phyloP scores from a whole-genome alignment of 2,113 vertebrate genomes.

The Taxidea taxus region DNA sequence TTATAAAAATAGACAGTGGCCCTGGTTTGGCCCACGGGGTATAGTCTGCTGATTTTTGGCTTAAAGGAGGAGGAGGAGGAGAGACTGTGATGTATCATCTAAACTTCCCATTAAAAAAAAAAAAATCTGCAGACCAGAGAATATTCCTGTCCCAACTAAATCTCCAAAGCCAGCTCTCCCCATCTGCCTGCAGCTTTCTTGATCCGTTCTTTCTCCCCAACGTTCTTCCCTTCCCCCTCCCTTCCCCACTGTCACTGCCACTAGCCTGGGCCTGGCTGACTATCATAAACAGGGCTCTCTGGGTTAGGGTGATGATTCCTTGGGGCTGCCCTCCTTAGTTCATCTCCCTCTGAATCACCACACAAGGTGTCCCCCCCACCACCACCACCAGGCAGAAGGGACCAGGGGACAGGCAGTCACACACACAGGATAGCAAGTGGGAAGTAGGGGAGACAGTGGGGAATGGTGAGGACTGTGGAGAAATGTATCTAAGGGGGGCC shows the following conservation, averaged over 20 bases:
- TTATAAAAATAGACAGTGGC: background rate
- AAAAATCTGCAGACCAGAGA: background rate
- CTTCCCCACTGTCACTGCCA: background rate
- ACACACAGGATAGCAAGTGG: fast-evolving
- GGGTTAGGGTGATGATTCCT: background rate
- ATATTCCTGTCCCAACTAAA: background rate
- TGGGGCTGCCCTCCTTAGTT: background rate
- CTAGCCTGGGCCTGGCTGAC: background rate
- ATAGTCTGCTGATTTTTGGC: background rate
- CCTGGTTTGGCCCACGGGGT: background rate
- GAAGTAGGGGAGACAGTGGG: background rate
- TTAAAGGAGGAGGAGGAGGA: background rate
- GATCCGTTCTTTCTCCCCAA: too few relatives aligned
- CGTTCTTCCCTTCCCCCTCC: background rate
- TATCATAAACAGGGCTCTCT: background rate
- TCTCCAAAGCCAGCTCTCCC: background rate
- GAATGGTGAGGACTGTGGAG: too few relatives aligned
- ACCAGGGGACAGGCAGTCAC: background rate
- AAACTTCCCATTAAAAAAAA: background rate
- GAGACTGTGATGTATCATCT: background rate
- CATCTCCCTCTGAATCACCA: background rate
- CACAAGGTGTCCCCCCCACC: background rate
- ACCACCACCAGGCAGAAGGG: background rate
- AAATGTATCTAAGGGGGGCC: background rate
- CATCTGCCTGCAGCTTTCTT: background rate